Base-by-base conservation (phyloP, 1,140 invertebrate species). In the Drosophila yakuba region DNA sequence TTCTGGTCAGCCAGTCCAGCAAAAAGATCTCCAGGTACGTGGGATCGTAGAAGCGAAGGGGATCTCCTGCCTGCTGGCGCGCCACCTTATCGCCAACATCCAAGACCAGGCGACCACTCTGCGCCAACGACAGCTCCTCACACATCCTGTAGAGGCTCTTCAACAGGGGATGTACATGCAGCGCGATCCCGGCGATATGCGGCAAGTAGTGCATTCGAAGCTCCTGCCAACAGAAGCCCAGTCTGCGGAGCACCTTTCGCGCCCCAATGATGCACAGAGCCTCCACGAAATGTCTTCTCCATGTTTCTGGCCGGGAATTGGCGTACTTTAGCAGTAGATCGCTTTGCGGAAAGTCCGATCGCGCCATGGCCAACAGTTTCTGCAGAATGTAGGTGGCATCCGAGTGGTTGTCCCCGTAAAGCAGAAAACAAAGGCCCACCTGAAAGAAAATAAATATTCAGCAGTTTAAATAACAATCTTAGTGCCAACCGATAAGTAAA, bases 1-100 rank as follows among this genome's bases (percentile, higher is more conserved):
- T 60, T 10, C 80, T 54, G 3, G 74, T 78, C 20, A 92, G 45
- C 91, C 90, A 92, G 23, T 90, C 73, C 10, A 92, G 36, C 14
- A 92, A 5, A 58, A 91, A 91, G 14, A 92, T 82, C 73, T 92
- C 91, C 47, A 92, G 45, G 51, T 82, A 90, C 1, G 11, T 43
- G 10, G 47, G 52, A 51, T 92, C 79, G 56, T 90, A 91, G 47
- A 84, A 92, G 23, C 79, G 78, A n/a, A 91, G 23, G 1, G 71
- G 74, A 7, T 90, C 81, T 0, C 6, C 35, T 0, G 6, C 12
- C 15, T 52, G 38, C 14, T 51, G 55, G 0, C 39, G 35, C 7
- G 44, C 36, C 6, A 81, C 57, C 62, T 57, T 61, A 2, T 91
- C 82, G 39, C 76, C 74, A 0, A 91, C 56, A 1, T 71, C 51